Evolutionary conservation across 2,113 vertebrate genomes (phyloP).

Genomic region (Columba janthina): DNA sequence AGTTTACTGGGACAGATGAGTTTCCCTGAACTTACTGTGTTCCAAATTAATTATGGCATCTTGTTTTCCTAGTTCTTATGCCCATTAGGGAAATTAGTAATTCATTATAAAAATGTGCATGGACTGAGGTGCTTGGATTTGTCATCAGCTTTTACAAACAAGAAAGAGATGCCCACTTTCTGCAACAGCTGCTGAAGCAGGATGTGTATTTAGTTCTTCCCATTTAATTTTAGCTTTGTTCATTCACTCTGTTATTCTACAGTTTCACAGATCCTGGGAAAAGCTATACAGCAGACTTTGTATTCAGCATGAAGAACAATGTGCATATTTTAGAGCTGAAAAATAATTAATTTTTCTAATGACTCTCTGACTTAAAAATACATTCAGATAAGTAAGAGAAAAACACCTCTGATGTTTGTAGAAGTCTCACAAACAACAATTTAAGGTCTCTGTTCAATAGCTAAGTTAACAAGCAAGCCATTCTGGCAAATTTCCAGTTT

Average conservation of each 20-base stretch:
- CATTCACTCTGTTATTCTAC: neutral
- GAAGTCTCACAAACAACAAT: neutral
- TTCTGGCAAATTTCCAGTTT: constrained; percentile 35
- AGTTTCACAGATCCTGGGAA: neutral
- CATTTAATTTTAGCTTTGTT: neutral
- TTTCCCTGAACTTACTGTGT: constrained; percentile 15
- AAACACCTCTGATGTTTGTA: neutral
- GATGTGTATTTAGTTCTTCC: neutral
- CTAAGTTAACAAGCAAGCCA: neutral
- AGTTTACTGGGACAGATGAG: constrained; percentile 1
- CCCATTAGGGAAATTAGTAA: constrained; percentile 43
- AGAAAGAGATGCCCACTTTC: constrained; percentile 19
- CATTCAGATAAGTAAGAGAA: neutral
- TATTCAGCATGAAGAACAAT: neutral
- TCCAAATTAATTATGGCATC: constrained; percentile 42
- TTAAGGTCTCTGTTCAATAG: neutral
- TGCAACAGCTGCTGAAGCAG: neutral
- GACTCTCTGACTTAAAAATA: neutral
- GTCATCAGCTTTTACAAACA: constrained; percentile 38
- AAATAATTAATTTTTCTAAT: neutral
- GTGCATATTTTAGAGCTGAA: neutral
- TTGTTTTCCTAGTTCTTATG: constrained; percentile 44
- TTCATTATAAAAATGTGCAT: constrained; percentile 12
- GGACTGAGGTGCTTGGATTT: neutral
- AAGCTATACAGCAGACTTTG: neutral